Evolutionary conservation across 35 echinoderm and acorn worm genomes (phyloP), one percentile per base, ranked within the genome.

Genomic region (Antedon bifida): DNA sequence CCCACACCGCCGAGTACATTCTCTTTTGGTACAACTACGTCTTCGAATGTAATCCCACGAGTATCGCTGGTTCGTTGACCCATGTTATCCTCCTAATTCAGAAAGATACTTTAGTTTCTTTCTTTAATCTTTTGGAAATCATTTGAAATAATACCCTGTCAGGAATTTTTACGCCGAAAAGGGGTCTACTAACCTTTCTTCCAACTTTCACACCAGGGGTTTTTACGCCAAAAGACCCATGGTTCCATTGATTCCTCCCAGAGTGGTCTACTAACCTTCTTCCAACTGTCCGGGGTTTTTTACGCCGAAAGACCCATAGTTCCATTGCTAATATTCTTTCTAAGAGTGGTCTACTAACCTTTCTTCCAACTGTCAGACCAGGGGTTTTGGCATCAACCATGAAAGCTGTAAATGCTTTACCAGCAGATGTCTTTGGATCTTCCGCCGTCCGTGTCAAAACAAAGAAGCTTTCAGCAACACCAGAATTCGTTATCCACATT

Each of bases 401-500:
- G 33, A 99, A 99, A 5, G 90, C 95, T 0, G 90, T 99, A 88
- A 92, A 99, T 23, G 95, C 90, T 39, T 88, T 87, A 28, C 76
- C 86, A 4, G 95, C 81, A 14, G 84, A 76, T 28, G 85, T 64
- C 31, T 91, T 91, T 5, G 94, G 94, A 46, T 99, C 91, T 0
- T 83, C 81, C 35, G 88, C 86, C 5, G 95, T 99, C 0, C 95
- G 34, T 16, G 95, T 91, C 14, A 99, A 64, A 12, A 99, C 91
- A 88, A 99, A 99, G 85, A 93, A 99, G 87, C 88, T 93, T 45
- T 90, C 90, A n/a, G 95, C 95, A 3, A 93, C 77, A 17, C 95
- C 95, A 34, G 91, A 90, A 75, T 93, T 93, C 34, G 95, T 99
- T 42, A 99, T 99, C 95, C 95, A 99, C 95, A 99, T 99, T 80